Conservation (phyloP, 1,140 invertebrate genomes). For the Orchestia grillus region DNA sequence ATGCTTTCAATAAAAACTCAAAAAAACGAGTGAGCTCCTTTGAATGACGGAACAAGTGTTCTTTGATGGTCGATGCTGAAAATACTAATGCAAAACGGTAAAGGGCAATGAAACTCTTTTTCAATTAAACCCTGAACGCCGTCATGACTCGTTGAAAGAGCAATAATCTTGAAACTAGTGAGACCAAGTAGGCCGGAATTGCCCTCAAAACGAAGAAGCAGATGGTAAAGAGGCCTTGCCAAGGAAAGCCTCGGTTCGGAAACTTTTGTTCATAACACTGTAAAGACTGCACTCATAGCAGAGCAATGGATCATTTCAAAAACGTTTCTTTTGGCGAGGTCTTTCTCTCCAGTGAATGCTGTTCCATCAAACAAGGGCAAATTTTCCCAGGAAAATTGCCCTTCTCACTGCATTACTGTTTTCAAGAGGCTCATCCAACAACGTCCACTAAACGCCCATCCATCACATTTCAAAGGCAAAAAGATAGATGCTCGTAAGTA, state of each 20-base stretch:
- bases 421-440: slow-evolving; percentile 26
- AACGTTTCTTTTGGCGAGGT: neutral
- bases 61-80: neutral
- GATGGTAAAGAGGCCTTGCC: neutral
- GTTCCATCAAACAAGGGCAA: neutral
- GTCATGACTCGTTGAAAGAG: neutral
- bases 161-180: neutral
- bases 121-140: neutral
- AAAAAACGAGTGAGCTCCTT: too few relatives aligned
- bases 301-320: neutral
- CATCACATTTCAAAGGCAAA: slow-evolving; percentile 43
- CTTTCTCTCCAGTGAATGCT: neutral
- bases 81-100: neutral
- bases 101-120: neutral
- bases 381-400: neutral
- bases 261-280: neutral
- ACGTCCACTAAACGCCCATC: slow-evolving; percentile 38
- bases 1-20: too few relatives aligned
- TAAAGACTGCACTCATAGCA: neutral
- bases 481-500: neutral
- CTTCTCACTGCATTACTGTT: slow-evolving; percentile 22
- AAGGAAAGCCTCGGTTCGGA: neutral
- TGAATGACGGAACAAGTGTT: too few relatives aligned
- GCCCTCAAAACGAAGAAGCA: neutral
- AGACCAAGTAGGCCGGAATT: neutral